These are phyloP conservation scores for Bombus turneri DNA, from an alignment of 1,140 invertebrate genomes.

Conservation along the genomic window DNA sequence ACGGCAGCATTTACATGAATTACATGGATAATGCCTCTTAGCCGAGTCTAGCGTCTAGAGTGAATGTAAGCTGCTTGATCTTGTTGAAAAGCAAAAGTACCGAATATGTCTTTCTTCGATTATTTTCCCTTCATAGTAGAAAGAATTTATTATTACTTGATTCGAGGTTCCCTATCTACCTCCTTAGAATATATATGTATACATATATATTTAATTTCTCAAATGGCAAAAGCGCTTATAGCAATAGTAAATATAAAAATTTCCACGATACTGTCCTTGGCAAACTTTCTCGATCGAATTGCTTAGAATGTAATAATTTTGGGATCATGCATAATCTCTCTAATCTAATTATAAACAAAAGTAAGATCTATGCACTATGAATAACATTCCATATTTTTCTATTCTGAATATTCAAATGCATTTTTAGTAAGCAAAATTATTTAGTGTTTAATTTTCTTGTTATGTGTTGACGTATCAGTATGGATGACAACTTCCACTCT, in stretches of 20 bases:
- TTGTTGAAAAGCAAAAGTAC: constrained; percentile 58
- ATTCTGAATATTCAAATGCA: constrained; percentile 52
- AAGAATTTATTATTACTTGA: constrained; percentile 32
- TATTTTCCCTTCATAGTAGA: constrained; percentile 14
- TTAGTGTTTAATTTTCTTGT: constrained; percentile 17
- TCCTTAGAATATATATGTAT: neutral
- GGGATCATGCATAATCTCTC: constrained; percentile 50
- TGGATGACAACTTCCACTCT: constrained; percentile 38
- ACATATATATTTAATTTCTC: constrained; percentile 25
- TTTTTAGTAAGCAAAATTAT: constrained; percentile 39
- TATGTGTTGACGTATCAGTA: constrained; percentile 42
- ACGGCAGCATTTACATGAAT: constrained; percentile 52
- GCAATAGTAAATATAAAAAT: constrained; percentile 45
- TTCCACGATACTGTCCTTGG: constrained; percentile 35
- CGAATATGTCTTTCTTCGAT: constrained; percentile 33
- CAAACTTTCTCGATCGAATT: constrained; percentile 29
- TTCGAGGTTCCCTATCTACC: constrained; percentile 10
- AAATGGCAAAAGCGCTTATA: constrained; percentile 32
- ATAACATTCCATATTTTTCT: constrained; percentile 36
- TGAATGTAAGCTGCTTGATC: constrained; percentile 51
- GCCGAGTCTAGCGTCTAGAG: constrained; percentile 43
- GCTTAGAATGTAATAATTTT: constrained; percentile 31
- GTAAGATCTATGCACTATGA: constrained; percentile 52
- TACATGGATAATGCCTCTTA: constrained; percentile 46
- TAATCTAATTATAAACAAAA: constrained; percentile 49